Evolutionary conservation across 2,888 invertebrate species (phyloP), one percentile per base, ranked within the genome.

Genomic region (Pocota personata): DNA sequence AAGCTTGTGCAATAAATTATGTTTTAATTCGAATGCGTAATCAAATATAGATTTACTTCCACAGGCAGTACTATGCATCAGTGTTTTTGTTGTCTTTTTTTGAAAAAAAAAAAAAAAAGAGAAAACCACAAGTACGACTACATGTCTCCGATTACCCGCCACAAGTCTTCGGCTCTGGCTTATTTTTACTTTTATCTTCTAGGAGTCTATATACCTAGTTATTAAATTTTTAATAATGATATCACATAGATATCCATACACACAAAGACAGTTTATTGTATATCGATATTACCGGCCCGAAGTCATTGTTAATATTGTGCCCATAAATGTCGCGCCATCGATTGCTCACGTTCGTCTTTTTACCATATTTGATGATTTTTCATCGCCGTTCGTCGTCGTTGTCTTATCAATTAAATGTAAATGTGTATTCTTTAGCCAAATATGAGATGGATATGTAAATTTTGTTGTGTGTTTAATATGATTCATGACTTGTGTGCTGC

Each of bases 101-200:
- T 2, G 50, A 48, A 58, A 32, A 12, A 37, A 37, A 37, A 37
- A 5, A n/a, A n/a, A n/a, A n/a, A n/a, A n/a, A n/a, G n/a, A n/a
- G n/a, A 16, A 57, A 78, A 84, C 84, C 84, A 71, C 84, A 84
- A 76, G 73, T 60, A 80, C 75, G 75, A 66, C 55, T 76, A 58
- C 46, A 80, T 50, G 80, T 64, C 77, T 82, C 64, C 50, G 32
- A 50, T 80, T 69, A 69, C 76, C 16, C 7, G 46, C 58, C 76
- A 37, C 57, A 48, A 46, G 10, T 76, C 67, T 77, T 67, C 32
- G 62, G 62, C 52, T 80, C 55, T 4, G 35, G 37, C 37, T 58
- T 84, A 69, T 58, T 64, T 80, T 84, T 80, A 80, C 62, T 75
- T 84, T 79, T 75, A 71, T 79, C 58, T 75, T 21, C 43, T 30